phyloP scores from a whole-genome alignment of 1,140 invertebrate genomes.

The Drosophila azteca region DNA sequence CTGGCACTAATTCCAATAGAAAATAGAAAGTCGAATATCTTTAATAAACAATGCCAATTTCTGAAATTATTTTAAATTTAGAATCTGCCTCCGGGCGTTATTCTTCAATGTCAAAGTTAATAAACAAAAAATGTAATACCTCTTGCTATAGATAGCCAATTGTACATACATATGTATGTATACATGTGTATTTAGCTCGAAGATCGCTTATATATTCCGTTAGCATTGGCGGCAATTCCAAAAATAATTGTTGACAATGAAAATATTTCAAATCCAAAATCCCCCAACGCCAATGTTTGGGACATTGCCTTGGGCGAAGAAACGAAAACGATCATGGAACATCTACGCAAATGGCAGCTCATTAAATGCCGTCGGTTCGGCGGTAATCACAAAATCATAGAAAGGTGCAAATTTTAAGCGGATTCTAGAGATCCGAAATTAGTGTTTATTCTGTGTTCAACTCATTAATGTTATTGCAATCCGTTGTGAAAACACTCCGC shows the following conservation, averaged over 20 bases:
- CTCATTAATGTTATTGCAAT: conserved; percentile 46
- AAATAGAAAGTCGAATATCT: conserved; percentile 9
- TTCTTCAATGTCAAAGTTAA: conserved; percentile 33
- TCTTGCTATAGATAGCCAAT: background rate
- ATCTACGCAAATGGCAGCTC: conserved; percentile 49
- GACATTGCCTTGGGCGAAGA: conserved; percentile 39
- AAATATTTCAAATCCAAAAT: conserved; percentile 46
- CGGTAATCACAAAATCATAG: conserved; percentile 40
- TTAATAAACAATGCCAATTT: conserved; percentile 28
- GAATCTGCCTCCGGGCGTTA: background rate
- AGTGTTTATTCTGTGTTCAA: conserved; percentile 40
- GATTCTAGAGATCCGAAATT: conserved; percentile 15
- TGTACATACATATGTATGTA: conserved; percentile 1
- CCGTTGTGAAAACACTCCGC: conserved; percentile 36
- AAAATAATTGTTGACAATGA: conserved; percentile 75
- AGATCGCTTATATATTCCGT: conserved; percentile 9
- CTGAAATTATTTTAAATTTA: conserved; percentile 21
- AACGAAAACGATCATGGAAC: conserved; percentile 11
- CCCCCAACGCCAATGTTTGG: background rate
- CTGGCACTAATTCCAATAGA: background rate
- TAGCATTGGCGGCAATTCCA: conserved; percentile 60
- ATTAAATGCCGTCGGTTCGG: conserved; percentile 19
- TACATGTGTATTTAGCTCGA: background rate
- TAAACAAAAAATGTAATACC: conserved; percentile 16
- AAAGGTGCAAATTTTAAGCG: conserved; percentile 22